Conservation (phyloP, 2,113 vertebrate genomes). For the Petroica traversi region DNA sequence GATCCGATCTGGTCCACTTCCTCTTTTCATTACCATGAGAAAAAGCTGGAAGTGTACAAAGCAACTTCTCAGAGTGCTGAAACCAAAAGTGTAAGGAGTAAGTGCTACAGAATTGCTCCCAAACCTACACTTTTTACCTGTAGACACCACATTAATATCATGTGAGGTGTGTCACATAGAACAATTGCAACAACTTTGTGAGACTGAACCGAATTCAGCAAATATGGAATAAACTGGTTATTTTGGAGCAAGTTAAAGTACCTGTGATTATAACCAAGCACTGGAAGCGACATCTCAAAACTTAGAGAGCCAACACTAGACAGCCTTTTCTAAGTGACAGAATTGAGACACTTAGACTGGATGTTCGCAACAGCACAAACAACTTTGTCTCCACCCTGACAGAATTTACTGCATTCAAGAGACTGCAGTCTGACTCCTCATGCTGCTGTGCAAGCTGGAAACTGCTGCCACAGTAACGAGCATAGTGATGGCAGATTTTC, state of each 20-base stretch:
- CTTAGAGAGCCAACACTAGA: neutral
- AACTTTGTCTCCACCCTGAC: neutral
- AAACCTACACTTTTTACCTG: neutral
- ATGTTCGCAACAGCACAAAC: neutral
- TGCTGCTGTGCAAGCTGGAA: neutral
- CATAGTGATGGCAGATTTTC: neutral
- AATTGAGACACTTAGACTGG: neutral
- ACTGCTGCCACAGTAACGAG: neutral
- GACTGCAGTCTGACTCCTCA: constrained; percentile 35
- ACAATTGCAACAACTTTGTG: neutral
- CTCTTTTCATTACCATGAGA: constrained; percentile 25
- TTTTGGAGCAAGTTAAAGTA: neutral
- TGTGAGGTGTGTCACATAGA: neutral
- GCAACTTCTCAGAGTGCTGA: neutral
- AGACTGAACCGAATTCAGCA: neutral
- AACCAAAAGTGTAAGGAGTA: neutral
- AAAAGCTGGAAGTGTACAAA: neutral
- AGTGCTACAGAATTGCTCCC: neutral
- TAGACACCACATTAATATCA: neutral
- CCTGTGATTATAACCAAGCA: neutral
- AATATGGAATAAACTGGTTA: neutral
- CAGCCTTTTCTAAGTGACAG: neutral
- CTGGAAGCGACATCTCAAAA: neutral
- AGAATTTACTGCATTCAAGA: constrained; percentile 15
- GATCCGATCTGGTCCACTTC: neutral